Base-by-base conservation (phyloP, 2,113 vertebrate genomes). In the Suricata suricatta region DNA sequence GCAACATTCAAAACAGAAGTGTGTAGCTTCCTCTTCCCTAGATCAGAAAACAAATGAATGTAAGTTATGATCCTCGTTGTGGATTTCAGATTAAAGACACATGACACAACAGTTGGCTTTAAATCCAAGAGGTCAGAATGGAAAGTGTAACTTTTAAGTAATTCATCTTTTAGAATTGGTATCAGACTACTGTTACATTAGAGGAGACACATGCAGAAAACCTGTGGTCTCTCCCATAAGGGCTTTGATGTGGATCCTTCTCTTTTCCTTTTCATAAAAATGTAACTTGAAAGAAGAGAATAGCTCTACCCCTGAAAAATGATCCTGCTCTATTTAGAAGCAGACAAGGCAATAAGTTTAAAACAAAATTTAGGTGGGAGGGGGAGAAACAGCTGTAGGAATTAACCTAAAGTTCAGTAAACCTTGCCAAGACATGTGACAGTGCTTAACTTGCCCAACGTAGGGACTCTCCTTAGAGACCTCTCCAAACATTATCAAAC, bases 311-410 rank as follows among this genome's bases (percentile, higher is more conserved):
- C 96, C 97, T 97, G 97, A 98, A 98, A 98, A 97, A 97, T 0
- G 97, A 98, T 98, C 96, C 92, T 85, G 64, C 93, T 88, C 97
- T 90, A 81, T 95, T 97, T 97, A 97, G 97, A 83, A 95, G 89
- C 95, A 97, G 97, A 97, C 97, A 97, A 97, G 98, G 97, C 97
- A 96, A 97, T 97, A 97, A 96, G 96, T 97, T 97, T 96, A 94
- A 96, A 96, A 96, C 80, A 72, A 94, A 98, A 97, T 96, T 93
- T 97, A 86, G 84, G 90, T 96, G 84, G 92, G 97, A 93, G 80
- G 95, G 97, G 81, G 54, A 90, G 93, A 92, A 91, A 95, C 94
- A 97, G 97, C 97, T 97, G 96, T 97, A 97, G 97, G 84, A 93
- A 84, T 97, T 96, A 97, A 96, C 97, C 97, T 96, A 91, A 97